Conservation (phyloP, 2,797 vertebrate species). For the Rhabdophis nuchalis region DNA sequence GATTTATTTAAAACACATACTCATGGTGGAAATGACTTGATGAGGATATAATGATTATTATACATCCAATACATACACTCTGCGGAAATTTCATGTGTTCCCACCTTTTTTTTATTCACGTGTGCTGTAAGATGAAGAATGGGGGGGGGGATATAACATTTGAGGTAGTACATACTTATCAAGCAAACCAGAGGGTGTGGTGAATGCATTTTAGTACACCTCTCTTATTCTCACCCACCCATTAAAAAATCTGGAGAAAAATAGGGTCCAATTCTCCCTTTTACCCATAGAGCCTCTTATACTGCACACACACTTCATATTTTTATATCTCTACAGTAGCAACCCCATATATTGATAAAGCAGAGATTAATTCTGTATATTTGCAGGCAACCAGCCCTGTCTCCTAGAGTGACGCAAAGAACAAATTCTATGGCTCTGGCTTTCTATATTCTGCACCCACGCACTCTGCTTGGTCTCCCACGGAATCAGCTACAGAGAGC, state of each 20-base stretch:
- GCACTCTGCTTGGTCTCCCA: conserved; percentile 82
- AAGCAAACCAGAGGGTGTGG: conserved; percentile 30
- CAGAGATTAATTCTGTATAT: conserved; percentile 76
- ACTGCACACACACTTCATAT: conserved; percentile 42
- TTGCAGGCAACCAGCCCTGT: conserved; percentile 77
- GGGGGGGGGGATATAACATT: not conserved
- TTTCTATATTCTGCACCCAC: conserved; percentile 81
- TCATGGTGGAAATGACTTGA: conserved; percentile 47
- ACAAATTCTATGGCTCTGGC: conserved; percentile 75
- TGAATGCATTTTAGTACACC: conserved; percentile 33
- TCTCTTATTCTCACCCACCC: not conserved
- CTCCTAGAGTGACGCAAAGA: conserved; percentile 78
- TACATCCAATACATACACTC: conserved; percentile 33
- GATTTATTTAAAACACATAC: conserved; percentile 39
- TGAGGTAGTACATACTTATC: conserved; percentile 34
- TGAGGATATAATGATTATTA: not conserved
- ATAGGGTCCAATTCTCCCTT: conserved; percentile 31
- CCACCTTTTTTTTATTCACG: conserved; percentile 9
- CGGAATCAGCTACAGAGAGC: conserved; percentile 79
- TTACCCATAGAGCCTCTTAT: not conserved
- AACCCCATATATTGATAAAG: conserved; percentile 72
- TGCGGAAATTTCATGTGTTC: conserved; percentile 23
- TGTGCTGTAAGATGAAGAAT: not conserved
- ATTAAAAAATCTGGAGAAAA: conserved; percentile 7
- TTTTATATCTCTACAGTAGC: conserved; percentile 71